Conservation (phyloP, 2,113 vertebrate genomes). For the Erpornis zantholeuca region DNA sequence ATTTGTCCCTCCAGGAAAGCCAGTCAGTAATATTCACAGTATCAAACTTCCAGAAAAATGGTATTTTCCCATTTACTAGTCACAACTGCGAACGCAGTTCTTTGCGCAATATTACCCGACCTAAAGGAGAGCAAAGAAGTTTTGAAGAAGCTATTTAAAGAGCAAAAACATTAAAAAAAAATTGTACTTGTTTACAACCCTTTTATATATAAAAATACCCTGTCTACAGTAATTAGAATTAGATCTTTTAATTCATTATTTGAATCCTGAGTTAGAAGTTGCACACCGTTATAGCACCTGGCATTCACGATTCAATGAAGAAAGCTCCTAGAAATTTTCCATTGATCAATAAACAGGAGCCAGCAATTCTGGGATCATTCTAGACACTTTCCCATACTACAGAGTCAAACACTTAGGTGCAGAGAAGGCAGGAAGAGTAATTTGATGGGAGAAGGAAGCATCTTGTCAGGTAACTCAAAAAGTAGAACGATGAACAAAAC, state of each 20-base stretch:
- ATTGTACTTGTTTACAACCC: not conserved
- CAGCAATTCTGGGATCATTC: not conserved
- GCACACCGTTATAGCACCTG: not conserved
- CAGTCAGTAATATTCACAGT: fast-evolving
- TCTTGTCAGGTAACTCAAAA: not conserved
- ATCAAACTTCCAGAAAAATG: not conserved
- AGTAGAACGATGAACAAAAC: not conserved
- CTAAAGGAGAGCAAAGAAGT: not conserved
- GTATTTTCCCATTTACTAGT: not conserved
- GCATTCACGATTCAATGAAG: not conserved
- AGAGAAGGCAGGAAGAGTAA: not conserved
- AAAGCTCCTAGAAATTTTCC: not conserved
- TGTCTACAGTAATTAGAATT: not conserved
- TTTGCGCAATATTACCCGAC: not conserved
- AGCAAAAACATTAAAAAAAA: not conserved
- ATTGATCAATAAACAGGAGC: not conserved
- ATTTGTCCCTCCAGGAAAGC: not conserved
- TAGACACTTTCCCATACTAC: not conserved
- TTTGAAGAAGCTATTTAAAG: not conserved
- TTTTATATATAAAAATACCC: not conserved
- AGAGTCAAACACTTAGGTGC: not conserved
- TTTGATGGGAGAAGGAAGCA: not conserved
- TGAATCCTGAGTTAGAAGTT: not conserved
- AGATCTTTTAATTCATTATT: not conserved
- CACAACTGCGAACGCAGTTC: not conserved